A percentile compares a stretch with the other conserved stretches of the same genome.
These are phyloP conservation scores for Bos javanicus DNA, from an alignment of 2,113 vertebrate species.

Conservation along the genomic window DNA sequence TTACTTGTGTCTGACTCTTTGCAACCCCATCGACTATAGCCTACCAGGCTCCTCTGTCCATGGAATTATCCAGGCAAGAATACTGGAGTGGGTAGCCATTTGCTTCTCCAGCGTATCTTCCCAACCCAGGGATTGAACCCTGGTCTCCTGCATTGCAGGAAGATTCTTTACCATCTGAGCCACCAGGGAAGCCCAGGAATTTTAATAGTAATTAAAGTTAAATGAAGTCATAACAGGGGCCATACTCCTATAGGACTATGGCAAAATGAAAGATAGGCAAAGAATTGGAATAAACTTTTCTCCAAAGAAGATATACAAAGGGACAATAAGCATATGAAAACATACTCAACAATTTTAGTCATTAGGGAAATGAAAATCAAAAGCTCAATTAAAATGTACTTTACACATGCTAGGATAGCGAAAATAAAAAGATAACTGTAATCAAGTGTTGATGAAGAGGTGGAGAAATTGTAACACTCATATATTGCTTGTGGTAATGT, in stretches of 20 bases:
- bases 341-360: not conserved
- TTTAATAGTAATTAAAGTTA: not conserved
- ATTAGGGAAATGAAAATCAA: not conserved
- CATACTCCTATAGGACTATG: not conserved
- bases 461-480: not conserved
- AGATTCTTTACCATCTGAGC: not conserved
- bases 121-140: not conserved
- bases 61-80: not conserved
- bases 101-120: not conserved
- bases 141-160: not conserved
- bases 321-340: not conserved
- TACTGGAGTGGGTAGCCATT: not conserved
- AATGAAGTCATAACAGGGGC: not conserved
- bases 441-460: not conserved
- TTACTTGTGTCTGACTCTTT: not conserved
- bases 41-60: not conserved
- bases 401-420: not conserved
- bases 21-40: not conserved
- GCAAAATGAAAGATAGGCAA: not conserved
- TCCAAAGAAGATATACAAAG: not conserved
- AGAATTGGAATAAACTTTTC: not conserved
- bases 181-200: not conserved
- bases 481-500: not conserved
- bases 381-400: not conserved
- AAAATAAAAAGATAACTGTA: not conserved